phyloP scores from a whole-genome alignment of 2,888 invertebrate species.

The Phymatocera aterrima region DNA sequence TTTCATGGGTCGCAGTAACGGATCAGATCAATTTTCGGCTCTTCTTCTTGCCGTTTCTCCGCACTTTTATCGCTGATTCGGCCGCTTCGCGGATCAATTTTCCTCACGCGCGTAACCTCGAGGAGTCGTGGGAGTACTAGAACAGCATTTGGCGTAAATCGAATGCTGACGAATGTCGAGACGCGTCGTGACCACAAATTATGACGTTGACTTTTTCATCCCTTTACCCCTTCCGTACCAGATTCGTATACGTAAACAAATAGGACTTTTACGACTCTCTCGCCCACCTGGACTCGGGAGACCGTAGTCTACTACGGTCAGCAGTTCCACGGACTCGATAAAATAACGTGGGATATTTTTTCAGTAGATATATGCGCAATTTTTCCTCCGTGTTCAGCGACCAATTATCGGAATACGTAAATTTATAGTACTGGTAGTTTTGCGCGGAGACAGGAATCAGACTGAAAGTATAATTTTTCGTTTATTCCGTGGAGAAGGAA shows the following conservation, averaged over 20 bases:
- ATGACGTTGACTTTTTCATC: slow-evolving; percentile 16
- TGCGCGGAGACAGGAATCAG: background rate
- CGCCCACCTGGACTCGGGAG: background rate
- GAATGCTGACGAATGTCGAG: slow-evolving; percentile 38
- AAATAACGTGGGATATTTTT: background rate
- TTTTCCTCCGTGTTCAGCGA: no score
- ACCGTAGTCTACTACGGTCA: slow-evolving; percentile 3
- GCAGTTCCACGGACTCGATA: background rate
- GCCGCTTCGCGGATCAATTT: slow-evolving; percentile 30
- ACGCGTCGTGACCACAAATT: slow-evolving; percentile 40
- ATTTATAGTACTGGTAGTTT: background rate
- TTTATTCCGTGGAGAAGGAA: background rate
- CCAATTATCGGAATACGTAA: background rate
- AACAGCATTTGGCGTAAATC: slow-evolving; percentile 28
- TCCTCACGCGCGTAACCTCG: background rate
- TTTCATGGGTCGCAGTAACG: background rate
- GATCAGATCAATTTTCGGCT: slow-evolving; percentile 24
- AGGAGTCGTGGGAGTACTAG: slow-evolving; percentile 28
- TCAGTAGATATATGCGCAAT: background rate
- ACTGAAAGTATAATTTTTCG: background rate
- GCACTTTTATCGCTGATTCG: slow-evolving; percentile 32
- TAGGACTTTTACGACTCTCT: background rate
- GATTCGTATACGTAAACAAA: background rate
- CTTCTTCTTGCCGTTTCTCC: background rate
- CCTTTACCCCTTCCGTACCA: slow-evolving; percentile 12